Conservation (phyloP, 2,113 vertebrate species). For the Tenrec ecaudatus region DNA sequence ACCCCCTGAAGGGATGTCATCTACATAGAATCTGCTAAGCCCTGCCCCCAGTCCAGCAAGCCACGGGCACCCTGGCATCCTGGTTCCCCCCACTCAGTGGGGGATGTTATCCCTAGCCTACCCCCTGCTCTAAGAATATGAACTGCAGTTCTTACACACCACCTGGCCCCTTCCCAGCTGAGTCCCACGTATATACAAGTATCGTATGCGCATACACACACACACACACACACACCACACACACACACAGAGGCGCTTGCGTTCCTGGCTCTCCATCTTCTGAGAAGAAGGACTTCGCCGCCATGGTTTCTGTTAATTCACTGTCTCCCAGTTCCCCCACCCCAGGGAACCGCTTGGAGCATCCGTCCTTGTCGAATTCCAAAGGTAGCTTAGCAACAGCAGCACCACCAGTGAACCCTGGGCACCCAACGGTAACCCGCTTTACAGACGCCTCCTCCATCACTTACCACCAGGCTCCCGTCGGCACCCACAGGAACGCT, state of each 20-base stretch:
- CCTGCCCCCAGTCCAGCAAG: not conserved
- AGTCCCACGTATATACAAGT: not conserved
- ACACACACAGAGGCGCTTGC: not conserved
- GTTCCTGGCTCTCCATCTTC: not conserved
- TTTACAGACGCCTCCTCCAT: conserved; percentile 74
- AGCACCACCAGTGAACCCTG: conserved; percentile 67
- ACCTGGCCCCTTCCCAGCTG: conserved; percentile 71
- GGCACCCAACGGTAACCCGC: conserved; percentile 75
- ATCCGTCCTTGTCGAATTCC: conserved; percentile 82
- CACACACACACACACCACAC: no score
- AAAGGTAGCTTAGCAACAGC: conserved; percentile 86
- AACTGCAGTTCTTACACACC: not conserved
- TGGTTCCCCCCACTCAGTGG: not conserved
- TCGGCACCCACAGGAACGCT: conserved; percentile 14
- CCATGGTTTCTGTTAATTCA: conserved; percentile 81
- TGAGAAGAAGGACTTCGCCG: conserved; percentile 49
- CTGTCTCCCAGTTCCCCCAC: conserved; percentile 75
- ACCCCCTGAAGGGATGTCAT: not conserved
- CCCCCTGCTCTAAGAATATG: not conserved
- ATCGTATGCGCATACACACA: not conserved
- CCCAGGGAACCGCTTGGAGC: conserved; percentile 78
- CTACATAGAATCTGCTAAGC: not conserved
- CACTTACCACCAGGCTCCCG: conserved; percentile 27
- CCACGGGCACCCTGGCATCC: not conserved
- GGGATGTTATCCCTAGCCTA: not conserved